phyloP scores from a whole-genome alignment of 2,797 vertebrate genomes.

The Bradypodion ventrale region DNA sequence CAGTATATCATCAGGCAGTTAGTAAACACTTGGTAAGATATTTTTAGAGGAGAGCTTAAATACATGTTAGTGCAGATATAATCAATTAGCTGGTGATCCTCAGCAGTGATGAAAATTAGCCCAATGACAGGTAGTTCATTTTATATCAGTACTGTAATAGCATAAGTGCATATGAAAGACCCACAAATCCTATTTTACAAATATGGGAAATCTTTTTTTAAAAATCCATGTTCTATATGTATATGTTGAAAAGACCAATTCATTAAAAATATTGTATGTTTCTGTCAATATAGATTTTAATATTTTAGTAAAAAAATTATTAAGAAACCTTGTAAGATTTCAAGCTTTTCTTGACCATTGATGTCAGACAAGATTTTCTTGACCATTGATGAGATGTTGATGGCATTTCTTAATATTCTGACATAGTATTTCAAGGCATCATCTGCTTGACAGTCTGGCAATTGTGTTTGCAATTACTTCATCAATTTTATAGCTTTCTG shows the following conservation, averaged over 20 bases:
- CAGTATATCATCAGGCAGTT: not conserved
- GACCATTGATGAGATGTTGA: no score
- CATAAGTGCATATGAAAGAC: not conserved
- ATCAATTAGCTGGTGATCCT: not conserved
- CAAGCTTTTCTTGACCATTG: no score
- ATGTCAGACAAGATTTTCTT: no score
- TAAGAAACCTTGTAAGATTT: no score
- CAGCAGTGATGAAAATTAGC: not conserved
- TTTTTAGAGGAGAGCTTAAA: constrained; percentile 33
- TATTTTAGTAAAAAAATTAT: no score
- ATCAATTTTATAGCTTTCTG: not conserved
- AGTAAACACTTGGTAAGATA: constrained; percentile 17
- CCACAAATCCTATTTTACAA: not conserved
- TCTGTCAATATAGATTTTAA: not conserved
- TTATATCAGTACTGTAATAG: not conserved
- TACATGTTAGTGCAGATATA: constrained; percentile 16
- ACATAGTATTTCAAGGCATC: not conserved
- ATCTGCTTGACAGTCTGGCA: not conserved
- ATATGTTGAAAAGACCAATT: not conserved
- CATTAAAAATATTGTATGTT: not conserved
- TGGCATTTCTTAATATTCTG: no score
- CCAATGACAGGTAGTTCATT: not conserved
- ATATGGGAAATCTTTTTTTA: not conserved
- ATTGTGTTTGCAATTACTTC: not conserved
- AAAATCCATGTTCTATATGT: no score